phyloP scores from a whole-genome alignment of 2,888 invertebrate species.

The Drosophila ezoana region DNA sequence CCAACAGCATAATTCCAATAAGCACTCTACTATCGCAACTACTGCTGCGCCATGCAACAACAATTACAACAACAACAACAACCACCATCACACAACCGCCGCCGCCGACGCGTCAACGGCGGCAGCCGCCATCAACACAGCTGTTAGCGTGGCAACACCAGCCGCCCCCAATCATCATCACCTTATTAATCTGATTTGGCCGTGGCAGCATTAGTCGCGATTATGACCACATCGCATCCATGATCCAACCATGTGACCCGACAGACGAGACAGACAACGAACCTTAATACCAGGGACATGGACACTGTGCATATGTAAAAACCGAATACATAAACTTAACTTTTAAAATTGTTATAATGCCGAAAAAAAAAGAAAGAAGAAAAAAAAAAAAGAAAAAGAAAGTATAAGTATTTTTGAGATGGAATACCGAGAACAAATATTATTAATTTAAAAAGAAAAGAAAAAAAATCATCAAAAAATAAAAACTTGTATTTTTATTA shows the following conservation, averaged over 20 bases:
- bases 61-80: slow-evolving; percentile 75
- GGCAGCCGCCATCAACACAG: slow-evolving; percentile 57
- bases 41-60: slow-evolving; percentile 77
- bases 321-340: slow-evolving; percentile 64
- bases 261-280: slow-evolving; percentile 50
- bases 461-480: slow-evolving; percentile 67
- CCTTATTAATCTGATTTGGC: slow-evolving; percentile 83
- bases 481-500: slow-evolving; percentile 80
- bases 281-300: slow-evolving; percentile 55
- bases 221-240: slow-evolving; percentile 49
- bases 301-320: slow-evolving; percentile 77
- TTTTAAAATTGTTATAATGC: slow-evolving; percentile 65
- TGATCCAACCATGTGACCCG: slow-evolving; percentile 50
- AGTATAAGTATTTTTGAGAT: slow-evolving; percentile 81
- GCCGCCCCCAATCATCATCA: slow-evolving; percentile 83
- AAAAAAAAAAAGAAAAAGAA: slow-evolving; percentile 43
- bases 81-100: slow-evolving; percentile 73
- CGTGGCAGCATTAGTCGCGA: slow-evolving; percentile 81
- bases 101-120: slow-evolving; percentile 42
- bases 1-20: slow-evolving; percentile 83
- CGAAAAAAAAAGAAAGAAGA: slow-evolving; percentile 41
- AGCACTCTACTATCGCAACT: slow-evolving; percentile 81
- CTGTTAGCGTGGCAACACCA: slow-evolving; percentile 64
- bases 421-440: slow-evolving; percentile 78
- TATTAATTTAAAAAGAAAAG: slow-evolving; percentile 78